Conservation (phyloP, 1,140 invertebrate genomes). For the Heliconius himera region DNA sequence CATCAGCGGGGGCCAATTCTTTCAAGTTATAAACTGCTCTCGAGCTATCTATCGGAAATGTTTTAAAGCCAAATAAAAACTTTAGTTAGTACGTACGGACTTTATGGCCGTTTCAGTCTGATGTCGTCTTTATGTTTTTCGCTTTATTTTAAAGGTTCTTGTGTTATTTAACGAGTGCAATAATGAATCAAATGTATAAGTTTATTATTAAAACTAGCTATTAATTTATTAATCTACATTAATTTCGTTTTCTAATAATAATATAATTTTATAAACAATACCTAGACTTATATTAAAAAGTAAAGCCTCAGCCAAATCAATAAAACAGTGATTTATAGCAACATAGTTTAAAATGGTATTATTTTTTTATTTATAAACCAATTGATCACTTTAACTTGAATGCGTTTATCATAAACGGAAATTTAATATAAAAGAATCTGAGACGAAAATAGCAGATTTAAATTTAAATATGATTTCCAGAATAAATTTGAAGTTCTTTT, state of each 20-base stretch:
- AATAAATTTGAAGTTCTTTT: background rate
- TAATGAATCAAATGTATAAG: background rate
- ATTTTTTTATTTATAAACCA: too few relatives aligned
- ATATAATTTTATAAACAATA: too few relatives aligned
- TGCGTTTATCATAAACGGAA: background rate
- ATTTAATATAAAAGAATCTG: background rate
- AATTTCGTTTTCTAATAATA: too few relatives aligned
- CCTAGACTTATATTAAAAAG: too few relatives aligned
- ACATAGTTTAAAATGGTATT: too few relatives aligned
- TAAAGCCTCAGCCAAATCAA: too few relatives aligned
- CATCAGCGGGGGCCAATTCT: conserved; percentile 37
- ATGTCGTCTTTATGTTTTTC: conserved; percentile 19
- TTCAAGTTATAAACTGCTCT: conserved; percentile 37
- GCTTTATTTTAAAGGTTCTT: background rate
- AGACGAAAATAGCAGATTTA: background rate
- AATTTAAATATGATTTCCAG: background rate
- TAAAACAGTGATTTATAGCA: too few relatives aligned
- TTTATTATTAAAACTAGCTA: background rate
- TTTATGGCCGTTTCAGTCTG: conserved; percentile 25
- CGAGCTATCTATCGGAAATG: conserved; percentile 32
- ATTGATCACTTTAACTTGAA: background rate
- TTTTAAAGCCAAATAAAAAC: conserved; percentile 41
- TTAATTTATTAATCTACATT: too few relatives aligned
- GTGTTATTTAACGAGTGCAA: background rate
- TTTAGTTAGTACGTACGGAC: conserved; percentile 22